Percentiles rank a stretch among this genome's conserved stretches.
These are phyloP conservation scores for Synanthedon formicaeformis DNA, from an alignment of 2,888 invertebrate species.

Conservation along the genomic window DNA sequence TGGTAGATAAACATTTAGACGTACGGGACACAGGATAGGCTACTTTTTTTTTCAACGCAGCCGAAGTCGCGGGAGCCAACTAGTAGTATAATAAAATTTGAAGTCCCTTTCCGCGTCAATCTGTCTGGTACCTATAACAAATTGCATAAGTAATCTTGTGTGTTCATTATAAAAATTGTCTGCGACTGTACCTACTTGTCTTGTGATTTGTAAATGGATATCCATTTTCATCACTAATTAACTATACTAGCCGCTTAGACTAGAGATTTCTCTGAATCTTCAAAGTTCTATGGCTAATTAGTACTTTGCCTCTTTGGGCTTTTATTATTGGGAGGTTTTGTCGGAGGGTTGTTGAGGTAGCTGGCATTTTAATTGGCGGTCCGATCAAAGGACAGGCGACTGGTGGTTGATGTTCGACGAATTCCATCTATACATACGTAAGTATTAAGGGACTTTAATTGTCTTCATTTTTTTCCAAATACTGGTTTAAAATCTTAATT, in stretches of 20 bases:
- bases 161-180: too few species aligned
- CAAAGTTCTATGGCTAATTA: conserved; percentile 6
- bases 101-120: too few species aligned
- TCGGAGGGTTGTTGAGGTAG: conserved; percentile 10
- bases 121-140: too few species aligned
- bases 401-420: conserved; percentile 17
- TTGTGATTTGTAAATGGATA: too few species aligned
- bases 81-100: too few species aligned
- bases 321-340: conserved; percentile 8
- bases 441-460: not conserved
- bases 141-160: too few species aligned
- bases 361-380: conserved; percentile 37
- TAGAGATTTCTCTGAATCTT: not conserved
- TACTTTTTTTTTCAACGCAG: too few species aligned
- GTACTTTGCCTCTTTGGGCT: conserved; percentile 8
- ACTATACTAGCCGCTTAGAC: not conserved
- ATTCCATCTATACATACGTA: conserved; percentile 9
- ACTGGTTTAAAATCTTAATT: too few species aligned
- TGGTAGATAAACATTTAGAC: too few species aligned
- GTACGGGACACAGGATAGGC: too few species aligned
- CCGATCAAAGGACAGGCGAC: conserved; percentile 20
- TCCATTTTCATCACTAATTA: not conserved
- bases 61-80: too few species aligned
- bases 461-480: not conserved
- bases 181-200: too few species aligned